A percentile compares a stretch with the other conserved stretches of the same genome.
These are phyloP conservation scores for Lagria hirta DNA, from an alignment of 2,888 invertebrate species.

Conservation along the genomic window DNA sequence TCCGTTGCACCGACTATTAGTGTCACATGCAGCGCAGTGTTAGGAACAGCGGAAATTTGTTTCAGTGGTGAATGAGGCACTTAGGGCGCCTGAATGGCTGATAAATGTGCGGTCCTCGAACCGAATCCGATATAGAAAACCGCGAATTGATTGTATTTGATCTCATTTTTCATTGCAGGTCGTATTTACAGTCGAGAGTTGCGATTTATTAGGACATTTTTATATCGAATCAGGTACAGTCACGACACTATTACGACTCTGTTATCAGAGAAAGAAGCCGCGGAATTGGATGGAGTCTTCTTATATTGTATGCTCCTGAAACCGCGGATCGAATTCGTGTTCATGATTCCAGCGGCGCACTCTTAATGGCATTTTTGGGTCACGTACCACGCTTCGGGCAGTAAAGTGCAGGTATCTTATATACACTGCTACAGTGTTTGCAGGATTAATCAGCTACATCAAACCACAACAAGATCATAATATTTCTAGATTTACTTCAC, in stretches of 20 bases:
- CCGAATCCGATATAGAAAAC: conserved; percentile 39
- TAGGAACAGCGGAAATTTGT: conserved; percentile 44
- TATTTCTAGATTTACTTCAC: too few species aligned
- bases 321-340: conserved; percentile 39
- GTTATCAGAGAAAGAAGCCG: conserved; percentile 29
- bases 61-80: conserved; percentile 37
- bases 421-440: too few species aligned
- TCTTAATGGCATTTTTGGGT: conserved; percentile 41
- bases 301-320: conserved; percentile 26
- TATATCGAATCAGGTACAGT: conserved; percentile 16
- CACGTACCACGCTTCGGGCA: conserved; percentile 33
- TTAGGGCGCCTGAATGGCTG: conserved; percentile 16
- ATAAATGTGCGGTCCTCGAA: conserved; percentile 28
- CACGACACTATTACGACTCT: conserved; percentile 31
- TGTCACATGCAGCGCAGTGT: conserved; percentile 42
- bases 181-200: conserved; percentile 16
- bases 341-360: conserved; percentile 38
- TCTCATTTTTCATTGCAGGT: conserved; percentile 41
- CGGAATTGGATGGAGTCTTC: conserved; percentile 28
- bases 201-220: conserved; percentile 21
- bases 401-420: conserved; percentile 30
- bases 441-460: too few species aligned
- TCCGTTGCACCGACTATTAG: conserved; percentile 44
- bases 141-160: conserved; percentile 44
- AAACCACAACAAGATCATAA: too few species aligned